Evolutionary conservation across 2,113 vertebrate species (phyloP), one percentile per base, ranked within the genome.

Genomic region (Hyperopisus bebe): DNA sequence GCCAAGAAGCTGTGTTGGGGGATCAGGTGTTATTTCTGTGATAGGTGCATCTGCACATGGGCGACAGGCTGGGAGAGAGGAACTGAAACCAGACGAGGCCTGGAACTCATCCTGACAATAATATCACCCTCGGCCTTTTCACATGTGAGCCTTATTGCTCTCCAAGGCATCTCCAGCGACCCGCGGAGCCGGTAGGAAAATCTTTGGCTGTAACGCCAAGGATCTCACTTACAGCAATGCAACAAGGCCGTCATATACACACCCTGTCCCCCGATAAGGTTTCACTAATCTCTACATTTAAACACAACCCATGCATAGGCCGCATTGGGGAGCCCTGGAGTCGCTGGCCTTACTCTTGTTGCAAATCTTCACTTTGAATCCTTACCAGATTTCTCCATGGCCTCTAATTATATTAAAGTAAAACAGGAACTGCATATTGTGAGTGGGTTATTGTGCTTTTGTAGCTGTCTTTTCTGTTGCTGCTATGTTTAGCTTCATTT

Each of bases 71-170:
- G 87, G n/a, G 15, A 80, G 27, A 89, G 88, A 89, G 88, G 46
- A 89, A 89, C 88, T 51, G 46, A 80, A 70, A 80, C 80, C 88
- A 51, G 87, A 90, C 87, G 46, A 87, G 31, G 62, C 39, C 88
- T 89, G 47, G 91, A 91, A 92, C 89, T 92, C 84, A 91, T 90
- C 35, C 42, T 90, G 86, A 90, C 90, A 62, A 86, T 90, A 90
- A 77, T 66, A 66, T 89, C 53, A 80, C 74, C 74, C 35, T 80
- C 35, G 35, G 74, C 35, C 31, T 80, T 80, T 39, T 42, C 35
- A 42, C 74, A 77, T 77, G 74, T 80, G 74, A 70, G 62, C 6
- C 74, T 80, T 80, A 19, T 4, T 42, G 35, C 74, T 80, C 35
- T 80, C 74, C 35, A 39, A 42, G 31, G 74, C 74, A 80, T 80